Evolutionary conservation across 2,113 vertebrate species (phyloP).

Genomic region (Myodes glareolus): DNA sequence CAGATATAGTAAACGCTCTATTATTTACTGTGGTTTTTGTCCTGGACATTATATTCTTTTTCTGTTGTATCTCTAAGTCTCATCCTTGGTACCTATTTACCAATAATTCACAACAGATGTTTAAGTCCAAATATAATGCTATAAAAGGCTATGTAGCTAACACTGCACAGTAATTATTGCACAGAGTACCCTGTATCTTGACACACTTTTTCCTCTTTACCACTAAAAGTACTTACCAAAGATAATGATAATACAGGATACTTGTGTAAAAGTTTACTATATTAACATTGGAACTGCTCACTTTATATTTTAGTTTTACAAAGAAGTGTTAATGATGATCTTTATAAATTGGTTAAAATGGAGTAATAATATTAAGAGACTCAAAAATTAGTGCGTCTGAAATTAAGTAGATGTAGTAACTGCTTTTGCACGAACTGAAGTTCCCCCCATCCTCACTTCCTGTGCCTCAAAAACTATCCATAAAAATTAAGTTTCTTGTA

Average conservation of each 20-base stretch:
- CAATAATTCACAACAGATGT: neutral
- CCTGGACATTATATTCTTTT: neutral
- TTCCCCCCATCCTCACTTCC: neutral
- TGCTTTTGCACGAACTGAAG: neutral
- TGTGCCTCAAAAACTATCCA: neutral
- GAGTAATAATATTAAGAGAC: neutral
- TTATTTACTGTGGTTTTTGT: neutral
- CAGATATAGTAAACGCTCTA: neutral
- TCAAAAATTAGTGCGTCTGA: neutral
- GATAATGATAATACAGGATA: neutral
- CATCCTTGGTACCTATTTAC: neutral
- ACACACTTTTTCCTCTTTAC: neutral
- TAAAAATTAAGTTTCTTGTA: neutral
- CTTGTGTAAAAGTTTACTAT: neutral
- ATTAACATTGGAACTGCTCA: neutral
- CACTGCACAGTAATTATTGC: neutral
- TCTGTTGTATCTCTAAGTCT: neutral
- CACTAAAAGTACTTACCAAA: neutral
- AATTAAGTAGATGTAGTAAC: neutral
- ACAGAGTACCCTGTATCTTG: neutral
- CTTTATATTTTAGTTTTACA: neutral
- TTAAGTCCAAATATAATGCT: neutral
- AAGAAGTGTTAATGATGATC: neutral
- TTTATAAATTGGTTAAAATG: neutral
- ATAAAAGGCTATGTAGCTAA: neutral